Base-by-base conservation (phyloP, 2,888 invertebrate species). In the Cantharis rufa region DNA sequence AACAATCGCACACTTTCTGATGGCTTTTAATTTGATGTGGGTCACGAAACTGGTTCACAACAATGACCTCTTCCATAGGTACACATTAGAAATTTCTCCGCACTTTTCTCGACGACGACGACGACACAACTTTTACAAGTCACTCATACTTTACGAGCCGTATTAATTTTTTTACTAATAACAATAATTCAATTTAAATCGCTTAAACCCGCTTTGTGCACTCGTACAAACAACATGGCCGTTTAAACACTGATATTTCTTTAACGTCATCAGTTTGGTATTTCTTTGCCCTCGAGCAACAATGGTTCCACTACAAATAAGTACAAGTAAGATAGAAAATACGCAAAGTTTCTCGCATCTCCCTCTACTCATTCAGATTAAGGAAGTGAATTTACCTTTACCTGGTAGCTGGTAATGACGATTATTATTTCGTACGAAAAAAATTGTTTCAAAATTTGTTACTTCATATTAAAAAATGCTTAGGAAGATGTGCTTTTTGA, bases 1-100 rank as follows among this genome's bases (percentile, higher is more conserved):
- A 64, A 78, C 80, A 75, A 78, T 79, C 73, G 75, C 79, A 82
- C 82, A 82, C 80, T 82, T 80, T 82, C 80, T 81, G 48, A 48
- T 48, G 84, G 82, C 82, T 84, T 86, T 86, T 85, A 84, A 86
- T 81, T 84, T 82, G 81, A 88, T 87, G 85, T 88, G 84, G 88
- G 87, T 87, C 88, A 83, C 79, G 80, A 80, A 82, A 82, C 82
- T 83, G 76, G 82, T 81, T 74, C 82, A 79, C 72, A 69, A 76
- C 74, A 75, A 78, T 78, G 72, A 78, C 78, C 78, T 76, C 76
- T 69, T 27, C 27, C 27, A 21, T 28, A 69, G 15, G 21, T 71
- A 69, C 71, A 71, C 70, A 28, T 69, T 74, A 62, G 15, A 69
- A 74, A 62, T 76, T 78, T 78, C 76, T 73, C 74, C 69, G 48